Base-by-base conservation (phyloP, 2,888 invertebrate genomes). In the Minunthozetes semirufus region DNA sequence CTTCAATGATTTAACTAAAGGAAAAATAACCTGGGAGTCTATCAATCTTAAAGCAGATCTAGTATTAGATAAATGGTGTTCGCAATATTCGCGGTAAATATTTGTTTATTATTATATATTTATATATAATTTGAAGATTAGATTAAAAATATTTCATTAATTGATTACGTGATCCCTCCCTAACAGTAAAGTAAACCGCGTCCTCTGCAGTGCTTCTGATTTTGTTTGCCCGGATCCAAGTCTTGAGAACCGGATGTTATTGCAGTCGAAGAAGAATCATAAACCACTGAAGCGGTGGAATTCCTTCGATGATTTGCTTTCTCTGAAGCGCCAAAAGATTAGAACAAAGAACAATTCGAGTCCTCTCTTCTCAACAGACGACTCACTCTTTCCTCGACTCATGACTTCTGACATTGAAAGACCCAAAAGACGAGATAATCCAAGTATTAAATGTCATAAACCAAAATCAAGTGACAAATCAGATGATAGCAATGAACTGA, bases 261-360 rank as follows among this genome's bases (percentile, higher is more conserved):
- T 66, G 42, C 27, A n/a, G 6, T 0, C 66, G 27, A 66, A 42
- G 42, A 59, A 59, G 13, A 42, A 2, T 13, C 2, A 42, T 13
- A 66, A 38, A 42, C 22, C 66, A 4, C 66, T 66, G 66, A 66
- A 66, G 13, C 33, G 66, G 19, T 66, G 66, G 66, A 66, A 66
- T 42, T 66, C 66, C 1, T 66, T n/a, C 42, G 66, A 66, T 42
- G 66, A 66, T 27, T 66, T 66, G 19, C 29, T n/a, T 42, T 42
- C 33, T 29, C 8, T 66, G 66, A 66, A 66, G 8, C 66, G 42
- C 19, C 8, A 38, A n/a, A 38, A 27, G n/a, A 33, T 38, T 1
- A 29, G 29, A 0, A 1, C 9, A 15, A 42, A 17, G 1, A 38
- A 42, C 9, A 19, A 17, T 6, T 66, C 27, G 11, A 42, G 22